Conservation (phyloP, 1,140 invertebrate genomes). For the Melipona quadrifasciata region DNA sequence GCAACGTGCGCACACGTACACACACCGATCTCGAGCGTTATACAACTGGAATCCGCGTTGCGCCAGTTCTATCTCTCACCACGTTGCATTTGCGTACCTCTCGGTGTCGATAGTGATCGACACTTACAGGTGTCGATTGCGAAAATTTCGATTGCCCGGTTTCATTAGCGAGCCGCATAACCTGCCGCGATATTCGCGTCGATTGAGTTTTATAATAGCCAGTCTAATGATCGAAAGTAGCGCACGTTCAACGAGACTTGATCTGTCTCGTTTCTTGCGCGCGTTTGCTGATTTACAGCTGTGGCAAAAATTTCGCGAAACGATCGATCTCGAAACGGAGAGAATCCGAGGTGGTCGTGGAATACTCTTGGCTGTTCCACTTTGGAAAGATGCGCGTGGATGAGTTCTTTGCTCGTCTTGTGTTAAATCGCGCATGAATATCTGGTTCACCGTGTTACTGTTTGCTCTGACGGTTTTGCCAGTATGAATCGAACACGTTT, state of each 20-base stretch:
- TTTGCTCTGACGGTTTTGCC: conserved; percentile 50
- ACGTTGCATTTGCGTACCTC: conserved; percentile 26
- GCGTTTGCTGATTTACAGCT: not conserved
- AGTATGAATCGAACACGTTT: not conserved
- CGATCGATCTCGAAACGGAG: not conserved
- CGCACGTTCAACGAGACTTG: not conserved
- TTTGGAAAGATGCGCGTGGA: not conserved
- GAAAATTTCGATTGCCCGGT: conserved; percentile 29
- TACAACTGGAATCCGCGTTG: conserved; percentile 55
- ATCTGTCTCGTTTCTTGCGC: not conserved
- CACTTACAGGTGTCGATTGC: conserved; percentile 51
- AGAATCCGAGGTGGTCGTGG: not conserved
- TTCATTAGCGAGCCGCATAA: conserved; percentile 26
- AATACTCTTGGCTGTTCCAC: not conserved
- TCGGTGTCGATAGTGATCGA: conserved; percentile 36
- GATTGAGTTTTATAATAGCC: not conserved
- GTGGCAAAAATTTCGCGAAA: not conserved
- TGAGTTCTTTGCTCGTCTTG: conserved; percentile 30
- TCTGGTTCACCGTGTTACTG: conserved; percentile 63
- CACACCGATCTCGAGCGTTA: conserved; percentile 44
- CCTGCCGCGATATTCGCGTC: conserved; percentile 4
- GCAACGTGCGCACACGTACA: conserved; percentile 38
- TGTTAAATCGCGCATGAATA: conserved; percentile 72
- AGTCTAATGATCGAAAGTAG: not conserved
- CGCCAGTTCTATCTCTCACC: conserved; percentile 7